Conservation (phyloP, 2,888 invertebrate genomes). For the Eupithecia inturbata region DNA sequence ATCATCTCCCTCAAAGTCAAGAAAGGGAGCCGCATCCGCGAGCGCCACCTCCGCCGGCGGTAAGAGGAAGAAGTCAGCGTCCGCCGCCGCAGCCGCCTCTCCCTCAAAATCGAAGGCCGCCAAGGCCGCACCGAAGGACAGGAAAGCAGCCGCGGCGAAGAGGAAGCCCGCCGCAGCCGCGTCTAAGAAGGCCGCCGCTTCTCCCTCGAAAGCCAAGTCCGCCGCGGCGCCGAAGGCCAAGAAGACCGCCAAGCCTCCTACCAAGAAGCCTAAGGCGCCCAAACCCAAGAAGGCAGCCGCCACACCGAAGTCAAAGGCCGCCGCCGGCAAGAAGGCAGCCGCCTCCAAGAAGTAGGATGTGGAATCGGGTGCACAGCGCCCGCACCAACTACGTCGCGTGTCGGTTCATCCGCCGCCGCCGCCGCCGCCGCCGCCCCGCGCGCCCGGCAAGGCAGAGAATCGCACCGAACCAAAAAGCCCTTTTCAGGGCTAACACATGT, state of each 20-base stretch:
- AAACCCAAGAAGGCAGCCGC: constrained; percentile 47
- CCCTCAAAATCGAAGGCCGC: constrained; percentile 47
- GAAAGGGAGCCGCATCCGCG: no score
- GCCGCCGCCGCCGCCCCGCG: background rate
- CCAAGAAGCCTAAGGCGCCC: constrained; percentile 66
- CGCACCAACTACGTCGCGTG: background rate
- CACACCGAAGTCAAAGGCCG: constrained; percentile 26
- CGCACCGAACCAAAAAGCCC: constrained; percentile 18
- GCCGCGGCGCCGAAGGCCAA: constrained; percentile 57
- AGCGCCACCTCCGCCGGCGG: no score
- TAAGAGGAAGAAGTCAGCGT: constrained; percentile 42
- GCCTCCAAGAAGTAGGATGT: constrained; percentile 44
- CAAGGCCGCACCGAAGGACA: constrained; percentile 20
- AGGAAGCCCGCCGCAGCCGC: background rate
- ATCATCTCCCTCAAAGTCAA: no score
- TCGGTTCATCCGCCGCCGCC: background rate
- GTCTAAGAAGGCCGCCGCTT: constrained; percentile 16
- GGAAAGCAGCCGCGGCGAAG: background rate
- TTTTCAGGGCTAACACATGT: constrained; percentile 20
- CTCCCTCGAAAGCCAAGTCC: constrained; percentile 30
- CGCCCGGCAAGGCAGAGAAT: constrained; percentile 29
- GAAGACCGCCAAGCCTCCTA: constrained; percentile 54
- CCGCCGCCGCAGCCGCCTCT: constrained; percentile 51
- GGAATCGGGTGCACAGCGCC: no score
- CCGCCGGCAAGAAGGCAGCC: constrained; percentile 55